A percentile compares a stretch with the other conserved stretches of the same genome.
These are phyloP conservation scores for Byasa hedistus DNA, from an alignment of 2,888 invertebrate genomes.

Conservation along the genomic window DNA sequence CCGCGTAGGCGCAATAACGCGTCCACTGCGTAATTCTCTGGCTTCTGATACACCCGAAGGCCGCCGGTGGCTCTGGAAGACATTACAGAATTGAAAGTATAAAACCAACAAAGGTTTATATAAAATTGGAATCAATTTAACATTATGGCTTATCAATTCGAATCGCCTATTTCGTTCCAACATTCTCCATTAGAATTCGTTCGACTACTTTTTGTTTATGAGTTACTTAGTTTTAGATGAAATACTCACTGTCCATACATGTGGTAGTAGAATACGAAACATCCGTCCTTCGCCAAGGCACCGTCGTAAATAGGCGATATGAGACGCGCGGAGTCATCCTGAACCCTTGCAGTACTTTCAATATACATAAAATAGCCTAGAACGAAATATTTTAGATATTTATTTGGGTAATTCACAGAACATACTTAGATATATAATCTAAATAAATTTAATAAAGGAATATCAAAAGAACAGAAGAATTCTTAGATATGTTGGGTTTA, in stretches of 20 bases:
- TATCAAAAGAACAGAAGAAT: too few relatives aligned
- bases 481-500: too few relatives aligned
- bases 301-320: constrained; percentile 85
- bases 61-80: constrained; percentile 55
- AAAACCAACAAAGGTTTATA: too few relatives aligned
- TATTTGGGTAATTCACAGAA: too few relatives aligned
- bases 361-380: constrained; percentile 91
- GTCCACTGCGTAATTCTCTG: constrained; percentile 46
- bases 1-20: constrained; percentile 35
- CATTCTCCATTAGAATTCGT: background rate
- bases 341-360: constrained; percentile 83
- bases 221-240: background rate
- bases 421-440: too few relatives aligned
- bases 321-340: constrained; percentile 85
- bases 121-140: too few relatives aligned
- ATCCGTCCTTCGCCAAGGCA: constrained; percentile 66
- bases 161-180: background rate
- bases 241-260: constrained; percentile 83
- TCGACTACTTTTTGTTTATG: too few relatives aligned
- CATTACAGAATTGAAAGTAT: background rate
- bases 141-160: too few relatives aligned
- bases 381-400: constrained; percentile 36
- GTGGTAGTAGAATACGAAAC: constrained; percentile 87
- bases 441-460: too few relatives aligned
- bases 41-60: constrained; percentile 64